Conservation (phyloP, 2,113 vertebrate genomes). For the Pluvianellus socialis region DNA sequence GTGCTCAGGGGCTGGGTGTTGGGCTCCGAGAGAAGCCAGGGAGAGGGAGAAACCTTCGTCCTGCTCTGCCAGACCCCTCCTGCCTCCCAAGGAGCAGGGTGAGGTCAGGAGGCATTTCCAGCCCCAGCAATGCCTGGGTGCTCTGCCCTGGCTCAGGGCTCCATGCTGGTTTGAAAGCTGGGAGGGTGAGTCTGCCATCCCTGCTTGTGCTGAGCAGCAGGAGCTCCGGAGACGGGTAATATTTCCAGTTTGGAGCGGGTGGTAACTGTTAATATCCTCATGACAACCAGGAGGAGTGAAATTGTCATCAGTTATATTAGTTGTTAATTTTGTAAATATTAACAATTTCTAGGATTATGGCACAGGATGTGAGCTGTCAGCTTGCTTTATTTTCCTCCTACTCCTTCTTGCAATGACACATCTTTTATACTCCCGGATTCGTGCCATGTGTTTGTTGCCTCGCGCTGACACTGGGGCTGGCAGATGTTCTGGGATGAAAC, state of each 20-base stretch:
- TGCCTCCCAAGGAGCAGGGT: background rate
- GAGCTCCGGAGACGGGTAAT: background rate
- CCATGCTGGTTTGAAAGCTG: background rate
- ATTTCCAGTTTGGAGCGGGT: conserved; percentile 44
- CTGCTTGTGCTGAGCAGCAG: background rate
- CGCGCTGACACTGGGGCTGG: background rate
- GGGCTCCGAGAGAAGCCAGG: background rate
- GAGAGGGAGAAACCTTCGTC: background rate
- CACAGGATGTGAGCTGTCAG: conserved; percentile 66
- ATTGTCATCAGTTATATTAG: conserved; percentile 48
- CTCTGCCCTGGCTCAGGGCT: background rate
- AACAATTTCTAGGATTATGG: conserved; percentile 62
- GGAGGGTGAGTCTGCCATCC: background rate
- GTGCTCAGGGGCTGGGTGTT: fast-evolving
- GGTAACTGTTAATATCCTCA: conserved; percentile 59
- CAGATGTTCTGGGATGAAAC: conserved; percentile 33
- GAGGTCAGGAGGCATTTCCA: background rate
- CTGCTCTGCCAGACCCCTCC: background rate
- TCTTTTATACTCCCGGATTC: background rate
- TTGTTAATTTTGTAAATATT: conserved; percentile 72
- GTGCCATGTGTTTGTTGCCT: conserved; percentile 7
- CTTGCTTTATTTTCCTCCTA: conserved; percentile 47
- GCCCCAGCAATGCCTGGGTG: background rate
- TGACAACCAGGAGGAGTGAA: conserved; percentile 60
- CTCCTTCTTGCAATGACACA: conserved; percentile 39